Percentiles rank a stretch among this genome's conserved stretches.
Conservation (phyloP, 2,113 vertebrate species). For the Callionymus lyra region DNA sequence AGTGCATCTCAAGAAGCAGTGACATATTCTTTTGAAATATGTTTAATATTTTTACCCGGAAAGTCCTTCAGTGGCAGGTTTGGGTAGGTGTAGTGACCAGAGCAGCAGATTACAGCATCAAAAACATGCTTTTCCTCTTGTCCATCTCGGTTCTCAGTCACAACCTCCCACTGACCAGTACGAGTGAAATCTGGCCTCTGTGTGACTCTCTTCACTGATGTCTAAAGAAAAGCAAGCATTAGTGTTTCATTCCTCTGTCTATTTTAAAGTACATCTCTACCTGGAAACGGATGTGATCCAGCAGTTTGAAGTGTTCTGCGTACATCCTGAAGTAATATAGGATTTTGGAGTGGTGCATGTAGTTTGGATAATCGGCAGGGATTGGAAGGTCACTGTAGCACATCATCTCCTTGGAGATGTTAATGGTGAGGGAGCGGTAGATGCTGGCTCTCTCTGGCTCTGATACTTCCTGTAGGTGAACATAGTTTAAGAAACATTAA, state of each 20-base stretch:
- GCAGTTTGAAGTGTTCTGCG: slow-evolving; percentile 70
- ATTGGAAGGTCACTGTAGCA: slow-evolving; percentile 83
- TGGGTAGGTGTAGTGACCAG: slow-evolving; percentile 68
- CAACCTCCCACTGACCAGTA: slow-evolving; percentile 81
- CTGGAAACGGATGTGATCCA: slow-evolving; percentile 69
- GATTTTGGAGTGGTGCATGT: slow-evolving; percentile 78
- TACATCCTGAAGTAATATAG: slow-evolving; percentile 80
- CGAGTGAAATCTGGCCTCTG: slow-evolving; percentile 63
- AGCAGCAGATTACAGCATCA: slow-evolving; percentile 82
- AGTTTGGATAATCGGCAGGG: slow-evolving; percentile 78
- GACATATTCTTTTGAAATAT: not conserved
- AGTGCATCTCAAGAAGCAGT: no score
- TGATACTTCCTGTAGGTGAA: slow-evolving; percentile 43
- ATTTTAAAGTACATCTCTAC: slow-evolving; percentile 42
- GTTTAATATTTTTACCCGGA: slow-evolving; percentile 62
- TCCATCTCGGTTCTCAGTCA: slow-evolving; percentile 60
- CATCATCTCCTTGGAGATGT: slow-evolving; percentile 89
- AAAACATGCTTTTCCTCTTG: slow-evolving; percentile 61
- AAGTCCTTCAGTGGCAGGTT: slow-evolving; percentile 74
- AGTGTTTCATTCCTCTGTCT: not conserved
- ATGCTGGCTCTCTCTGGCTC: slow-evolving; percentile 51
- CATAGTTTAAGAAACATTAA: no score
- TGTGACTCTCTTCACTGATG: slow-evolving; percentile 65
- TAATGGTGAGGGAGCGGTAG: slow-evolving; percentile 81
- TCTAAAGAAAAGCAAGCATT: slow-evolving; percentile 55